phyloP scores from a whole-genome alignment of 2,797 vertebrate genomes.

The Lutjanus argentimaculatus region DNA sequence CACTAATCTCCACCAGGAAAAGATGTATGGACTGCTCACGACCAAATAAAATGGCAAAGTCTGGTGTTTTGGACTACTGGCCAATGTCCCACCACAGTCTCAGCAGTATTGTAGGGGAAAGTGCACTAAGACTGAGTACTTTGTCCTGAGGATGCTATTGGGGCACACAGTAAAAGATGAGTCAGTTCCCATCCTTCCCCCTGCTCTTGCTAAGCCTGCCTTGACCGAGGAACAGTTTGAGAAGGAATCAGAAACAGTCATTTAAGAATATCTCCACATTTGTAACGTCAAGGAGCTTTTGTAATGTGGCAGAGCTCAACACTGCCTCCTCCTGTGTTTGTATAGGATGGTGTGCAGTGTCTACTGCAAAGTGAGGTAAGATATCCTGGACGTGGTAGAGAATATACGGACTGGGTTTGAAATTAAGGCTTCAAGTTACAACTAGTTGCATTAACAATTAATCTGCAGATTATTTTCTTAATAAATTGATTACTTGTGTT shows the following conservation, averaged over 20 bases:
- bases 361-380: background rate
- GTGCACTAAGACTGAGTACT: background rate
- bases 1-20: background rate
- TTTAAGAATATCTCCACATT: background rate
- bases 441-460: background rate
- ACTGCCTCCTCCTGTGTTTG: slow-evolving; percentile 27
- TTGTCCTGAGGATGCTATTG: background rate
- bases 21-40: background rate
- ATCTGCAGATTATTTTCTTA: background rate
- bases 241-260: background rate
- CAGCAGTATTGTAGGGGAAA: background rate
- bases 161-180: background rate
- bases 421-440: background rate
- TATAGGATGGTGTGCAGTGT: slow-evolving; percentile 1
- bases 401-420: background rate
- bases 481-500: background rate
- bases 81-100: background rate
- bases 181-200: background rate
- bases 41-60: background rate
- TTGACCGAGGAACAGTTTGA: background rate
- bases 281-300: background rate
- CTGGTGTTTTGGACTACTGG: background rate
- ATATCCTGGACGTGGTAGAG: background rate
- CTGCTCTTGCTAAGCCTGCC: background rate
- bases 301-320: slow-evolving; percentile 3